Base-by-base conservation (phyloP, 2,797 vertebrate species). In the Channa striata region DNA sequence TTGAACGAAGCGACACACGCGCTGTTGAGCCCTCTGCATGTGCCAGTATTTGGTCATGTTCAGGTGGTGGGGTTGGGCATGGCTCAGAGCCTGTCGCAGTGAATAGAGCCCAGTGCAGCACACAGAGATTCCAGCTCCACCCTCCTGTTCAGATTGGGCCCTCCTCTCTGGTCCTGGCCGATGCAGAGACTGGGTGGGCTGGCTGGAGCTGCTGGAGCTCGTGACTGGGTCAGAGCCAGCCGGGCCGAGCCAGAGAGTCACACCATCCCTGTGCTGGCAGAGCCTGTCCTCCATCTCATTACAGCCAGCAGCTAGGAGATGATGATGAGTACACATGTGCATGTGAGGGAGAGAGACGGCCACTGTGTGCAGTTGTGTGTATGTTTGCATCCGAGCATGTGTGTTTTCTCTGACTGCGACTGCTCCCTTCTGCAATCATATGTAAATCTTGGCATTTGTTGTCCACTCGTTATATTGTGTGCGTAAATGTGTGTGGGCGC, bases 401-500 rank as follows among this genome's bases (percentile, higher is more conserved):
- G 72, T 75, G 80, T 52, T 74, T 61, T 51, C 57, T 73, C 39
- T 1, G 60, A 79, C 62, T 47, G 34, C 6, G 30, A 36, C 65
- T 64, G 49, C 69, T 83, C 72, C 78, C 77, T 59, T 57, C 62
- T 74, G 75, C 82, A 76, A 84, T 90, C 80, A 80, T 91, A 91
- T 93, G 92, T 79, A 90, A 91, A 91, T 89, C 59, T 83, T 91
- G 88, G 85, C 89, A 91, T 92, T 92, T 91, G 81, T 70, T 85
- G 81, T 87, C 84, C 73, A 61, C 74, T 79, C 47, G 21, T 77
- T 83, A 78, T 66, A 50, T 59, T 73, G 66, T 42, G 49, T 25
- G 34, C 12, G 58, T 39, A 48, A 2, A 19, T 14, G 50, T 8
- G 54, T 23, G 68, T 1, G 19, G 12, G 19, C 0, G 36, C 19